phyloP scores from a whole-genome alignment of 2,888 invertebrate genomes.

The Peribatodes rhomboidaria region DNA sequence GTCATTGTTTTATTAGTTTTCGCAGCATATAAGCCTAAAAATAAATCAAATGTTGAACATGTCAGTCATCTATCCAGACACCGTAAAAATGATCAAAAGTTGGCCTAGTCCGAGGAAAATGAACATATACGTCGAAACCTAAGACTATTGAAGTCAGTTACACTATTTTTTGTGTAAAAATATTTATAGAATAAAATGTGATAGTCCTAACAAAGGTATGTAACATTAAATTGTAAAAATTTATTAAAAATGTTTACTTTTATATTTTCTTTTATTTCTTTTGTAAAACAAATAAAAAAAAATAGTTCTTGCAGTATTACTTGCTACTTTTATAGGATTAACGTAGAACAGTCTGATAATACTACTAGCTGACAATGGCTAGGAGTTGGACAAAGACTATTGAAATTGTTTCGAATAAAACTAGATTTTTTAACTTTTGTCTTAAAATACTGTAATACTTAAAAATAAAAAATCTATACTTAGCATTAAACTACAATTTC shows the following conservation, averaged over 20 bases:
- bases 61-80: too few relatives aligned
- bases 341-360: not conserved
- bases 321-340: too few relatives aligned
- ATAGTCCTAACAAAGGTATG: constrained; percentile 61
- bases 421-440: not conserved
- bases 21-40: too few relatives aligned
- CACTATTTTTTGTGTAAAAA: constrained; percentile 17
- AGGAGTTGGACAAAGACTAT: not conserved
- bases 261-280: constrained; percentile 53
- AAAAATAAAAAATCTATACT: constrained; percentile 13
- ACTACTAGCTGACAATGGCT: not conserved
- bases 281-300: too few relatives aligned
- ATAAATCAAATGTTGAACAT: too few relatives aligned
- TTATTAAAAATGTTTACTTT: constrained; percentile 82
- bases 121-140: not conserved
- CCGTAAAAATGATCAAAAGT: constrained; percentile 6
- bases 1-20: too few relatives aligned
- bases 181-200: constrained; percentile 72
- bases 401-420: not conserved
- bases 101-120: not conserved
- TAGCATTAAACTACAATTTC: constrained; percentile 52
- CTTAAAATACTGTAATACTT: constrained; percentile 28
- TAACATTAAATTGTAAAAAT: constrained; percentile 74
- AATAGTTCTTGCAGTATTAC: not conserved
- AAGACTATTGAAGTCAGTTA: constrained; percentile 42